phyloP scores from a whole-genome alignment of 1,140 invertebrate species.

The Steinernema feltiae region DNA sequence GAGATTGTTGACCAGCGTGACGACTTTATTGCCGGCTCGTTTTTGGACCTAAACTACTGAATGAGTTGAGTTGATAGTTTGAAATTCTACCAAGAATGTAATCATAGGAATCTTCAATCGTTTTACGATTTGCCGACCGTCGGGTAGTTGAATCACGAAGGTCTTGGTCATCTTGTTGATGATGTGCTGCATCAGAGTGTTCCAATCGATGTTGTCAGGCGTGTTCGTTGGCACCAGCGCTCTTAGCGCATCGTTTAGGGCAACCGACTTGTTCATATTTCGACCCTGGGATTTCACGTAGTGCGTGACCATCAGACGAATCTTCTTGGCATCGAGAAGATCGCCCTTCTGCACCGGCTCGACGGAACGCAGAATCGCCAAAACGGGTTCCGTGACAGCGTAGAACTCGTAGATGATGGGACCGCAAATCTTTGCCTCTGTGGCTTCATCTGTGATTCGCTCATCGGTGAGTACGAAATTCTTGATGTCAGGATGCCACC shows the following conservation, averaged over 20 bases:
- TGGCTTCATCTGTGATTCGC: conserved; percentile 28
- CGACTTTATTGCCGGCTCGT: conserved; percentile 81
- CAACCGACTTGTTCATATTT: conserved; percentile 58
- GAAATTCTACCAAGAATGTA: conserved; percentile 24
- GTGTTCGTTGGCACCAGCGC: conserved; percentile 61
- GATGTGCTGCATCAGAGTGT: conserved; percentile 29
- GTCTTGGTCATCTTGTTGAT: conserved; percentile 33
- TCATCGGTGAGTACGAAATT: conserved; percentile 34
- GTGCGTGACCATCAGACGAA: conserved; percentile 69
- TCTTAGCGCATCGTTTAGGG: conserved; percentile 60
- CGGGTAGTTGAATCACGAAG: conserved; percentile 30
- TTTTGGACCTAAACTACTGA: conserved; percentile 73
- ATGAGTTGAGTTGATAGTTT: conserved; percentile 54
- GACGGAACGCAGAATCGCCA: conserved; percentile 65
- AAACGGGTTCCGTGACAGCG: conserved; percentile 67
- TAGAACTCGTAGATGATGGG: conserved; percentile 66
- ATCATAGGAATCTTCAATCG: conserved; percentile 22
- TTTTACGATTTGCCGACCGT: conserved; percentile 28
- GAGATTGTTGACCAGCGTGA: conserved; percentile 78
- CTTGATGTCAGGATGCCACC: conserved; percentile 25
- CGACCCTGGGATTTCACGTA: conserved; percentile 69
- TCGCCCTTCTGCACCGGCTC: conserved; percentile 70
- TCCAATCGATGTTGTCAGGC: conserved; percentile 67
- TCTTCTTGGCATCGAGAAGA: conserved; percentile 66
- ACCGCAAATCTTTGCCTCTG: neutral